Evolutionary conservation across 1,140 invertebrate genomes (phyloP), one percentile per base, ranked within the genome.

Genomic region (Magallana angulata): DNA sequence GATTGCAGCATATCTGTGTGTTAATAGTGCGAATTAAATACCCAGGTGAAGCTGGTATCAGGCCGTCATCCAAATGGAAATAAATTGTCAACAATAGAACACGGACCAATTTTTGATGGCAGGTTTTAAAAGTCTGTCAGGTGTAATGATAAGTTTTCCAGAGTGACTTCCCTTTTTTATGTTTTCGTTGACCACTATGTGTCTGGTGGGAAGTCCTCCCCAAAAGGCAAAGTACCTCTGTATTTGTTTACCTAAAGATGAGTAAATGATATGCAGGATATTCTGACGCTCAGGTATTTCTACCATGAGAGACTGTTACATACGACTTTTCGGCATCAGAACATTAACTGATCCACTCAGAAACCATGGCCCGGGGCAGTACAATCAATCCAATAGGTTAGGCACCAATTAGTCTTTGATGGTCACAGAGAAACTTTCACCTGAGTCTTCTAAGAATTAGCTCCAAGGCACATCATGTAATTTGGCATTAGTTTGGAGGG

Each of bases 341-440:
- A 71, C 68, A 71, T 71, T 71, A 71, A 24, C 7, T 30, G 68
- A 8, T 71, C 68, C 68, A 71, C 68, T 71, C 68, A 18, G 64
- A 68, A 68, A 68, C 64, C 68, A 30, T 71, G 68, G 5, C 68
- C 68, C 12, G 0, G 24, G 68, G 68, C 68, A 18, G 68, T 71
- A 71, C 68, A 71, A 71, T 71, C 68, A 71, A 71, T 71, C 68
- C 68, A 71, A 71, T 71, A 71, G 68, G 68, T 71, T 71, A 71
- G 68, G 68, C 68, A 71, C 68, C 68, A 71, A 71, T 71, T 71
- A 71, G 68, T 71, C 68, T 71, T 71, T 71, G 68, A 71, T 71
- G 68, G 68, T 71, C 68, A 71, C 68, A 71, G 68, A 71, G 68
- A 71, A 71, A 71, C 68, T 71, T 71, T 71, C 24, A 71, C 68